Evolutionary conservation across 2,113 vertebrate species (phyloP).

Genomic region (Petrocephalus microphthalmus): DNA sequence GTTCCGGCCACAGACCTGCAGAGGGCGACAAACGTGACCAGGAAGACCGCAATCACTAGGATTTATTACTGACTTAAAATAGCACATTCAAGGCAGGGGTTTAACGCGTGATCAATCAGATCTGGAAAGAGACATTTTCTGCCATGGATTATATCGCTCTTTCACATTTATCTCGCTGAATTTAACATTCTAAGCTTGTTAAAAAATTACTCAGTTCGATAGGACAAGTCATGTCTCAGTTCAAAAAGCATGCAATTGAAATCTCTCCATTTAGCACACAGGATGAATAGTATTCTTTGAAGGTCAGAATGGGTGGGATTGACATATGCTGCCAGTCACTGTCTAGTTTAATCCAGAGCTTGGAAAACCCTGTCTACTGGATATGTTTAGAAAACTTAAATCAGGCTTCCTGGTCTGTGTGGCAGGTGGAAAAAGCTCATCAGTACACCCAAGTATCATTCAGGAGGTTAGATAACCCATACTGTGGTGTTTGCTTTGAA

Average conservation of each 20-base stretch:
- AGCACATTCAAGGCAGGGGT: background rate
- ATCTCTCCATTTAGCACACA: background rate
- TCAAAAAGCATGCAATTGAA: background rate
- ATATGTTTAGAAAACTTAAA: background rate
- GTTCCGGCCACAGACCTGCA: background rate
- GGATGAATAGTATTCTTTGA: background rate
- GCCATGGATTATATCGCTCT: background rate
- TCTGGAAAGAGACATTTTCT: background rate
- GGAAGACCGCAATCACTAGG: background rate
- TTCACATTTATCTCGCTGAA: background rate
- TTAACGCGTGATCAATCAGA: background rate
- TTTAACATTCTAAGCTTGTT: background rate
- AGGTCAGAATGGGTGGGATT: background rate
- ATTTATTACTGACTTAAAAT: background rate
- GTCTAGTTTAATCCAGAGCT: background rate
- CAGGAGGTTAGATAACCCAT: background rate
- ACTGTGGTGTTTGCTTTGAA: constrained; percentile 52
- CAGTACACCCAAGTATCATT: background rate
- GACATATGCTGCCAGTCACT: background rate
- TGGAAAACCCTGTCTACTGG: background rate
- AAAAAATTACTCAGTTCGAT: background rate
- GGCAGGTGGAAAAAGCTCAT: background rate
- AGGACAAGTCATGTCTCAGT: background rate
- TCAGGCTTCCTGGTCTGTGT: background rate
- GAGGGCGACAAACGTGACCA: background rate